phyloP scores from a whole-genome alignment of 2,113 vertebrate genomes.

The Pipa parva region DNA sequence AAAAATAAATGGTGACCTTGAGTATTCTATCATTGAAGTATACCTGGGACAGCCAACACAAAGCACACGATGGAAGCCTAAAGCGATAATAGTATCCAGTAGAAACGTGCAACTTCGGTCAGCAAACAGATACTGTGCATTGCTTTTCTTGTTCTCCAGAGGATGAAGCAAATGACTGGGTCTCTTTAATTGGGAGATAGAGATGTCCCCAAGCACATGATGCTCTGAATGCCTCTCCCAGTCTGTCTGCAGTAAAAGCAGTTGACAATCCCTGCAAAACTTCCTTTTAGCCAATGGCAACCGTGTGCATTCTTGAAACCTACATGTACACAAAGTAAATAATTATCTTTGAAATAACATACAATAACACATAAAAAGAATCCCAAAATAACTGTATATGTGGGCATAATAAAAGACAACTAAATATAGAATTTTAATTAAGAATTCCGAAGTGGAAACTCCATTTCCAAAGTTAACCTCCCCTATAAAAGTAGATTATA shows the following conservation, averaged over 20 bases:
- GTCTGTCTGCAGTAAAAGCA: constrained; percentile 69
- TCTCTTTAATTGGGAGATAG: constrained; percentile 63
- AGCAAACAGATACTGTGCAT: constrained; percentile 90
- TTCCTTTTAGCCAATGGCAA: constrained; percentile 66
- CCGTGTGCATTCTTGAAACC: constrained; percentile 70
- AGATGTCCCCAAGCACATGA: constrained; percentile 53
- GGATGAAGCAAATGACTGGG: constrained; percentile 80
- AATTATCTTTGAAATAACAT: no score
- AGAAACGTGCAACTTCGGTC: constrained; percentile 82
- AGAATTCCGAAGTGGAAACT: no score
- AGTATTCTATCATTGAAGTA: no score
- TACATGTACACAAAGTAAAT: no score
- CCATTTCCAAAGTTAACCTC: no score
- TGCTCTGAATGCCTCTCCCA: constrained; percentile 64
- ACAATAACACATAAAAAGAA: no score
- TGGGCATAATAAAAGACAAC: no score
- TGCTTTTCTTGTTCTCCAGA: constrained; percentile 87
- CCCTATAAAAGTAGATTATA: no score
- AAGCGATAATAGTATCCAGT: constrained; percentile 64
- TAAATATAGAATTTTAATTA: no score
- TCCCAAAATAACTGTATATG: no score
- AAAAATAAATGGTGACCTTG: no score
- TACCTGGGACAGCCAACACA: constrained; percentile 91
- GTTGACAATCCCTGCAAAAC: constrained; percentile 84
- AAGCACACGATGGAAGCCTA: constrained; percentile 79